Conservation (phyloP, 2,888 invertebrate genomes). For the Acanthosepion lycidas region DNA sequence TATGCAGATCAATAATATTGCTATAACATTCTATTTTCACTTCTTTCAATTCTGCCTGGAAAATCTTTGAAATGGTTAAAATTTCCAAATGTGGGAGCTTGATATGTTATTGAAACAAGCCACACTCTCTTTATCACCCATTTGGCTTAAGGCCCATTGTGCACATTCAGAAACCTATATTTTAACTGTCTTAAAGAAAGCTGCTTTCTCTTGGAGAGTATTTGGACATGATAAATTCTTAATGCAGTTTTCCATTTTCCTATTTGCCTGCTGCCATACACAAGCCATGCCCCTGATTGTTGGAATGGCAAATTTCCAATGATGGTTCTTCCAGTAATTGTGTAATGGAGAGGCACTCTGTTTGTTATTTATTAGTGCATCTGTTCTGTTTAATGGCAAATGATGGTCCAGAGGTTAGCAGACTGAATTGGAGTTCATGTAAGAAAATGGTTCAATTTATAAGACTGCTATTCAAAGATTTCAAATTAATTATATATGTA, state of each 20-base stretch:
- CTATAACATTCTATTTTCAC: neutral
- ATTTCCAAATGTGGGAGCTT: neutral
- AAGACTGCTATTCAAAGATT: too few species aligned
- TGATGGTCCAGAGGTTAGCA: neutral
- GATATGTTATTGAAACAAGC: neutral
- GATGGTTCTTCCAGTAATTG: slow-evolving; percentile 9
- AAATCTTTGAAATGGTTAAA: neutral
- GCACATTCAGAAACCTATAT: neutral
- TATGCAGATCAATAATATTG: too few species aligned
- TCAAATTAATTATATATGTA: too few species aligned
- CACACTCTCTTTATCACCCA: neutral
- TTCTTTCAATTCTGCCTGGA: neutral
- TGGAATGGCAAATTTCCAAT: slow-evolving; percentile 9
- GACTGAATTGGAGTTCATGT: neutral
- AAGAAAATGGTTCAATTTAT: too few species aligned
- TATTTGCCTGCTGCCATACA: slow-evolving; percentile 33
- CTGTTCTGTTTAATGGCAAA: neutral
- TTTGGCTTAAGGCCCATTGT: neutral
- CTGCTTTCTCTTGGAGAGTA: neutral
- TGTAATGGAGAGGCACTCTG: neutral
- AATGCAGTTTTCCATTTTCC: slow-evolving; percentile 14
- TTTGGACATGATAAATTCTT: slow-evolving; percentile 33
- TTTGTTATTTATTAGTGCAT: slow-evolving; percentile 22
- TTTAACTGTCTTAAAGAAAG: slow-evolving; percentile 33
- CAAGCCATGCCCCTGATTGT: slow-evolving; percentile 6